These are phyloP conservation scores for Strigops habroptila DNA, from an alignment of 2,113 vertebrate genomes.

Conservation along the genomic window DNA sequence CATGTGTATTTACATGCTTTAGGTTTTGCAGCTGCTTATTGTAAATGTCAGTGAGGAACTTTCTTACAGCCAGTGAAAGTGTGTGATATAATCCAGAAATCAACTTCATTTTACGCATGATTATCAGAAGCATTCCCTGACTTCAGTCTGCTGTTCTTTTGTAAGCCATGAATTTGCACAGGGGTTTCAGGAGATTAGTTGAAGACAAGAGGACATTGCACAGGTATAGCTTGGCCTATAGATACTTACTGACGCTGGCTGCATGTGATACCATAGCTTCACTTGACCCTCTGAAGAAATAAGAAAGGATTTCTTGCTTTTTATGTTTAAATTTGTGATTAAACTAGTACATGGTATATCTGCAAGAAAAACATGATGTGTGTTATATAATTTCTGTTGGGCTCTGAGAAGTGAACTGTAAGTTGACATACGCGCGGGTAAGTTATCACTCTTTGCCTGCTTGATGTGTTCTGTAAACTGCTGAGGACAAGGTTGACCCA, in stretches of 20 bases:
- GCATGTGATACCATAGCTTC: background rate
- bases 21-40: conserved; percentile 18
- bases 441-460: background rate
- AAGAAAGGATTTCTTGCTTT: background rate
- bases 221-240: background rate
- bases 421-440: background rate
- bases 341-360: background rate
- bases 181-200: background rate
- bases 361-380: background rate
- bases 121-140: background rate
- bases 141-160: background rate
- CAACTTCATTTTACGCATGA: background rate
- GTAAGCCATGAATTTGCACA: background rate
- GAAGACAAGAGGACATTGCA: background rate
- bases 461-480: background rate
- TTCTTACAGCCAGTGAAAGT: background rate
- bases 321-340: background rate
- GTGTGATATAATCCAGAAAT: conserved; percentile 50
- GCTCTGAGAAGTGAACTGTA: background rate
- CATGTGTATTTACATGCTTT: background rate
- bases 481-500: background rate
- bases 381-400: background rate
- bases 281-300: background rate
- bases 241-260: background rate
- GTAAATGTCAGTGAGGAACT: conserved; percentile 16